Evolutionary conservation across 1,140 invertebrate genomes (phyloP), one percentile per base, ranked within the genome.

Genomic region (Zaprionus camerounensis): DNA sequence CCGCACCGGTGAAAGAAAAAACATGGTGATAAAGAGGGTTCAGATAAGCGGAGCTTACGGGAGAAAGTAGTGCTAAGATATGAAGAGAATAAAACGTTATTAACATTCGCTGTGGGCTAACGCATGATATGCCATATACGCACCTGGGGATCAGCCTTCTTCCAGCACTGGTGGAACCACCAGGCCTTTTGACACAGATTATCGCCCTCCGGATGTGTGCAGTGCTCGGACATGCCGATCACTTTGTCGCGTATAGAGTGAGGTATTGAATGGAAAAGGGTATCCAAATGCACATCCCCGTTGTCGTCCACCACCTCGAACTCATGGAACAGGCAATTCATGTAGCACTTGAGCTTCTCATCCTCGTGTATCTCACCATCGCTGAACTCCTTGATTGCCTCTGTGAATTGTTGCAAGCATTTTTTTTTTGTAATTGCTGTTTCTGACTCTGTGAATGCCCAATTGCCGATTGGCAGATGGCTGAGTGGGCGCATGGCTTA

Each of bases 141-240:
- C 36, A 81, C 86, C 76, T 80, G 81, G 46, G 92, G 92, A 85
- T 93, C 92, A 22, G 92, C 91, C 55, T 92, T 92, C 41, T 93
- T 93, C 92, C 92, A 93, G 71, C 92, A 93, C 51, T 92, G 86
- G 61, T 93, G 85, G 69, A 93, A 92, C 92, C 92, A 93, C 88
- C 92, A 93, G 28, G 92, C 92, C 67, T 92, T 91, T 57, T 93
- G 82, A 56, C 92, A 93, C 13, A 93, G 34, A 1, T 74, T 90
- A 58, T 93, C 92, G 36, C 91, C 91, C 58, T 85, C 76, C 6
- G 92, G 91, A 66, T 92, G 82, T 13, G 83, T 22, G 26, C 91
- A 92, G 4, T 69, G 65, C 61, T 88, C 66, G 5, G 88, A 80
- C 85, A 92, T 92, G 44, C 74, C 70, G 17, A 92, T 82, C 34